phyloP scores from a whole-genome alignment of 2,797 vertebrate genomes.

The Streptopelia turtur region DNA sequence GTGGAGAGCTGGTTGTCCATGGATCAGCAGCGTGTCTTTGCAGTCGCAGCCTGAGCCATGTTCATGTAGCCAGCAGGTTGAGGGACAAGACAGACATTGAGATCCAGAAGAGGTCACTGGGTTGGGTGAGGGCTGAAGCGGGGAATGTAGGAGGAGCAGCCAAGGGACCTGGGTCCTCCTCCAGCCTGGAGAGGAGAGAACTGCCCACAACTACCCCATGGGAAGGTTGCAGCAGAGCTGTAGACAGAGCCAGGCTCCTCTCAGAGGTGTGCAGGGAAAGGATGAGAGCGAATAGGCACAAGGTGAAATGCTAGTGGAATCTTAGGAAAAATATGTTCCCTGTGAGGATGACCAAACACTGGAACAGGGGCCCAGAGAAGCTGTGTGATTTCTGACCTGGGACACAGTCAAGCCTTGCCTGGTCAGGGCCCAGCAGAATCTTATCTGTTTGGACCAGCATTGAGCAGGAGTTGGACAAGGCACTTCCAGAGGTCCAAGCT shows the following conservation, averaged over 20 bases:
- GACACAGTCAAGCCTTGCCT: neutral
- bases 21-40: neutral
- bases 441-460: neutral
- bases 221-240: neutral
- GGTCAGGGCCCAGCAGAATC: neutral
- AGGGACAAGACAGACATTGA: neutral
- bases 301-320: neutral
- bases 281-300: neutral
- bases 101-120: neutral
- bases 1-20: neutral
- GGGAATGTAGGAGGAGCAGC: neutral
- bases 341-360: neutral
- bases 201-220: neutral
- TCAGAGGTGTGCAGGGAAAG: neutral
- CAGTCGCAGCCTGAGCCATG: neutral
- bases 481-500: neutral
- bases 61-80: neutral
- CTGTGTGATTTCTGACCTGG: neutral
- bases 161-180: neutral
- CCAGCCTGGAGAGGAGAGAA: neutral
- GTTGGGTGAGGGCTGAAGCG: neutral
- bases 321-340: neutral
- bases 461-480: neutral
- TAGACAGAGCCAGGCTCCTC: neutral
- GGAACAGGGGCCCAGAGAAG: neutral